These are phyloP conservation scores for Podarcis raffonei DNA, from an alignment of 2,113 vertebrate genomes.

Conservation along the genomic window DNA sequence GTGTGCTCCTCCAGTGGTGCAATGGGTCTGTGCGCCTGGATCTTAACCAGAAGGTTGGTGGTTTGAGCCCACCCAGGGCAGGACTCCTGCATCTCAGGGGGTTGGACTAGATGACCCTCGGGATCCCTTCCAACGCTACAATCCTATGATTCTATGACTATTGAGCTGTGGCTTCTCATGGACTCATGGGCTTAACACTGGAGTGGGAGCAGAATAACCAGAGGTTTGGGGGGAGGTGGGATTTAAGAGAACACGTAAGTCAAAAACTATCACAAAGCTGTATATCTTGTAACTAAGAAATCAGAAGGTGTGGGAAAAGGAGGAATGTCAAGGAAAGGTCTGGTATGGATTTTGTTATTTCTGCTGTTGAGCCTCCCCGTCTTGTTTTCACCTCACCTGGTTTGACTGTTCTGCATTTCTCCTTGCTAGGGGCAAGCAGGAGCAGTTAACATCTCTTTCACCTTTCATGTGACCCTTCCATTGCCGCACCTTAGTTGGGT, in stretches of 20 bases:
- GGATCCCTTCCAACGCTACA: no score
- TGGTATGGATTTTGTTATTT: slow-evolving; percentile 36
- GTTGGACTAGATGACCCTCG: no score
- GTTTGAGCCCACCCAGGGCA: no score
- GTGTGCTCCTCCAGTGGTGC: not conserved
- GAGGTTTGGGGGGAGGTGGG: not conserved
- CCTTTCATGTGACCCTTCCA: slow-evolving; percentile 73
- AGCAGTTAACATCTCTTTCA: slow-evolving; percentile 60
- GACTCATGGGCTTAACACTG: not conserved
- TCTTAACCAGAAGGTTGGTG: no score
- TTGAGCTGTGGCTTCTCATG: not conserved
- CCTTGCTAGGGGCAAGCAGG: slow-evolving; percentile 59
- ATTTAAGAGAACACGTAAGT: no score
- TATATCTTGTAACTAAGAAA: not conserved
- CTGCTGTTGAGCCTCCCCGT: slow-evolving; percentile 39
- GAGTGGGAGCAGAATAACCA: no score
- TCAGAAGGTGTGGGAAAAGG: not conserved
- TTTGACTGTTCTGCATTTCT: slow-evolving; percentile 62
- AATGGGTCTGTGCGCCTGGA: no score
- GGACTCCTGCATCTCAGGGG: no score
- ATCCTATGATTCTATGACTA: no score
- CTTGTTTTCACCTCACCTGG: slow-evolving; percentile 62
- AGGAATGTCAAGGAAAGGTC: slow-evolving; percentile 8
- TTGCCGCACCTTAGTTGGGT: slow-evolving; percentile 75
- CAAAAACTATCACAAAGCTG: not conserved